Evolutionary conservation across 2,888 invertebrate species (phyloP), one percentile per base, ranked within the genome.

Genomic region (Caenorhabditis parvicauda): DNA sequence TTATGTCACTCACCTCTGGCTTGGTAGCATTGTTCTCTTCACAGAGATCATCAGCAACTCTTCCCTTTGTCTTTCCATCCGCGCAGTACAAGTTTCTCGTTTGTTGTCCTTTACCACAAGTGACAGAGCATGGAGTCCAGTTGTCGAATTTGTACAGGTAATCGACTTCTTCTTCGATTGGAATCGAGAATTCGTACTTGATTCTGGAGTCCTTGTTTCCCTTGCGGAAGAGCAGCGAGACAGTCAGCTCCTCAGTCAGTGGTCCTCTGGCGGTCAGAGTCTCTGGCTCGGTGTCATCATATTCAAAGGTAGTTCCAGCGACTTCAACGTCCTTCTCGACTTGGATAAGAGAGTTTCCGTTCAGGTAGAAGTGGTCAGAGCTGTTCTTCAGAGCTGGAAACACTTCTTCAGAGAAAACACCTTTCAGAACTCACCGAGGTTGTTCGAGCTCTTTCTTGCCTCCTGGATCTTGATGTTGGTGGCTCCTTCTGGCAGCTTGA

Each of bases 301-400:
- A 96, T 80, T 89, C 87, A 87, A 94, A 94, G 76, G 88, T 87
- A 4, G 89, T 87, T 12, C 92, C 91, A 0, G 90, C 90, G 77
- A 92, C 90, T 57, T 85, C 70, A 25, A 78, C 69, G 41, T 79
- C 75, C 51, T 72, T 73, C 57, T 77, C 76, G n/a, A 91, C 91
- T 83, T 92, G 91, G 79, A 96, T 92, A 80, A 89, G 87, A 88
- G 91, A 93, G 82, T 92, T 89, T 1, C 95, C 95, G 83, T 96
- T 96, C 49, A 96, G 84, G 81, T 91, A 92, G 82, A 90, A 96
- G 72, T 89, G 86, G 3, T 89, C 90, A 44, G 88, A 86, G 53
- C 87, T 85, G 82, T 91, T 91, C 67, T 92, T 87, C 46, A 94
- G 86, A 4, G 93, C 94, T 89, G 81, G 44, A 64, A 62, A 48